Evolutionary conservation across 2,888 invertebrate genomes (phyloP), one percentile per base, ranked within the genome.

Genomic region (Acanthosoma haemorrhoidale): DNA sequence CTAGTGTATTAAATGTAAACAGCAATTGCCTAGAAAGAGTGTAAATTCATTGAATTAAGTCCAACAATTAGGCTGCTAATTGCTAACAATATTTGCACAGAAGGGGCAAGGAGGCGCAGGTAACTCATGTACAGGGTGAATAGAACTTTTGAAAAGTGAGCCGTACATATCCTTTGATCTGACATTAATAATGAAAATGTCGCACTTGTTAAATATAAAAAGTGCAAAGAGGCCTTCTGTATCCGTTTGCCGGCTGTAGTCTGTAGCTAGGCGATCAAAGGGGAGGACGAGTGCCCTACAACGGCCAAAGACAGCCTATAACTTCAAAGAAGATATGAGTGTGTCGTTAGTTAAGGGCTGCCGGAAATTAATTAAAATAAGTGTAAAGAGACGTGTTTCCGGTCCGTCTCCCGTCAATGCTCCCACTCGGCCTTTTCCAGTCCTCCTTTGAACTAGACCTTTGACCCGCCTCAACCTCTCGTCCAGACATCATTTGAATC

Each of bases 351-450:
- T 15, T 9, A 21, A 25, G n/a, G 31, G 39, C 41, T 41, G 25
- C 63, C 63, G 63, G 63, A 63, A 63, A 63, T 63, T 63, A 63
- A 63, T 63, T 63, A 63, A 63, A 63, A 63, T 63, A 63, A 63
- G 63, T 63, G 63, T 63, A 63, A 63, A 63, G 63, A 63, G 63
- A 38, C 39, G 63, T 63, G 63, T 39, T 63, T 63, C 39, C 41
- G 63, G 38, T 63, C 41, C 63, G 25, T n/a, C 31, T 63, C 39
- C 25, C 29, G 25, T 36, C 39, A 63, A 63, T 63, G 29, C 38
- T 36, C 25, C 9, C 21, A 61, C 38, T 9, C 39, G 25, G 38
- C 63, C 39, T 39, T 39, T 61, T 63, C 38, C 21, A 15, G 36
- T 25, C 29, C 38, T 11, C 38, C 63, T 63, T 63, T 63, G 36